Evolutionary conservation across 2,888 invertebrate species (phyloP).

Genomic region (Spialia ferax): DNA sequence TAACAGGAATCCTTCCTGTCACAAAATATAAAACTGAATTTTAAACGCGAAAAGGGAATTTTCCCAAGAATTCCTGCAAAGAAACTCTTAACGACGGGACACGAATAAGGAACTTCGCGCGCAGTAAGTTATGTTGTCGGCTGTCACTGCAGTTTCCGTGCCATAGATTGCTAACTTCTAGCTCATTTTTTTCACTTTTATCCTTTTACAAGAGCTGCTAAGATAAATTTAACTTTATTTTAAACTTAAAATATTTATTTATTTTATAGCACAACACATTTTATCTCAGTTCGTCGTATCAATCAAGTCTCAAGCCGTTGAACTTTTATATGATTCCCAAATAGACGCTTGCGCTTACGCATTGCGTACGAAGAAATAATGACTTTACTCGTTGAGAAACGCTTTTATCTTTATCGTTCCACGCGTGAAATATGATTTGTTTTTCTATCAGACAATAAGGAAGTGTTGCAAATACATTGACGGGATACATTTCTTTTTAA

Average conservation of each 20-base stretch:
- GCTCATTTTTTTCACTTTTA: neutral
- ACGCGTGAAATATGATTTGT: conserved; percentile 38
- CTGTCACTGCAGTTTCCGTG: conserved; percentile 30
- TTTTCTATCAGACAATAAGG: conserved; percentile 35
- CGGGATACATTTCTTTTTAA: conserved; percentile 48
- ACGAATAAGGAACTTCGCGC: conserved; percentile 41
- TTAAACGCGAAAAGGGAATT: neutral
- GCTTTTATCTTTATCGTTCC: conserved; percentile 34
- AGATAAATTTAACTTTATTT: neutral
- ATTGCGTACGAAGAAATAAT: conserved; percentile 8
- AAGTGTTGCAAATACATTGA: conserved; percentile 34
- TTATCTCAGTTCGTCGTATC: neutral
- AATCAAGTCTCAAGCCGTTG: neutral
- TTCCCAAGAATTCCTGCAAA: conserved; percentile 8
- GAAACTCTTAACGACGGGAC: conserved; percentile 16
- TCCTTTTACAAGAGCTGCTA: neutral
- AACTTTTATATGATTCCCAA: conserved; percentile 2
- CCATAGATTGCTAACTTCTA: conserved; percentile 8
- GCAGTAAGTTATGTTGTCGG: conserved; percentile 39
- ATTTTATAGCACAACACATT: too few species aligned
- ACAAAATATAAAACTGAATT: conserved; percentile 5
- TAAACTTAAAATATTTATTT: too few species aligned
- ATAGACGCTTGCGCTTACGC: neutral
- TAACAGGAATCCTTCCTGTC: too few species aligned
- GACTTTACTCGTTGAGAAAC: conserved; percentile 29